Evolutionary conservation across 2,797 vertebrate genomes (phyloP), one percentile per base, ranked within the genome.

Genomic region (Tapera naevia): DNA sequence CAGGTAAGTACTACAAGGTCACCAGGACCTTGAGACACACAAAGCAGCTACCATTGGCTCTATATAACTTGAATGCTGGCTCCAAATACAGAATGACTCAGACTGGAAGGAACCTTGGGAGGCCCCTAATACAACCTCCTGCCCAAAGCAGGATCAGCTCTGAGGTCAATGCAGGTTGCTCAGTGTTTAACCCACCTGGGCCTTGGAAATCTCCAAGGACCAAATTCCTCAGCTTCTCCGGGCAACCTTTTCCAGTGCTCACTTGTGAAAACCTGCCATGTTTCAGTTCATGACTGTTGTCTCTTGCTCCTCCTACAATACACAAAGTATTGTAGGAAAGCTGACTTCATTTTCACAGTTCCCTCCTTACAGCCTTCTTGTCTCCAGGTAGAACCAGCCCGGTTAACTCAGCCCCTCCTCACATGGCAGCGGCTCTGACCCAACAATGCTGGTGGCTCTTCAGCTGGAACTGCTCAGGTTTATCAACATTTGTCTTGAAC

Each of bases 291-390:
- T 18, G 16, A 33, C 9, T 37, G 5, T 37, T 56, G 53, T 17
- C 19, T 74, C 28, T 37, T 74, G 39, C 27, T 89, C 35, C 17
- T 60, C n/a, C 17, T 10, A 54, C 9, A 18, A n/a, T 0, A 2
- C 0, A 0, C 18, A 65, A 10, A 43, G 17, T 24, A 4, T n/a
- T n/a, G n/a, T n/a, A n/a, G n/a, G n/a, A n/a, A n/a, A 10, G 5
- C 16, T 19, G 33, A 60, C 19, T 46, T 46, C 28, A 35, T 10
- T 28, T 45, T 17, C 30, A 46, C 39, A 48, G 24, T 74, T 82
- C 12, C 19, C 23, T 54, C 33, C 17, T 60, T 61, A 28, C 18
- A 27, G 23, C 28, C 23, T 39, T 41, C 33, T 48, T 39, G 17
- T 43, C 37, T 80, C 61, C 37, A 81, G 17, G 22, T 0, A 39